These are phyloP conservation scores for Seriola rivoliana DNA, from an alignment of 2,113 vertebrate species.

Conservation along the genomic window DNA sequence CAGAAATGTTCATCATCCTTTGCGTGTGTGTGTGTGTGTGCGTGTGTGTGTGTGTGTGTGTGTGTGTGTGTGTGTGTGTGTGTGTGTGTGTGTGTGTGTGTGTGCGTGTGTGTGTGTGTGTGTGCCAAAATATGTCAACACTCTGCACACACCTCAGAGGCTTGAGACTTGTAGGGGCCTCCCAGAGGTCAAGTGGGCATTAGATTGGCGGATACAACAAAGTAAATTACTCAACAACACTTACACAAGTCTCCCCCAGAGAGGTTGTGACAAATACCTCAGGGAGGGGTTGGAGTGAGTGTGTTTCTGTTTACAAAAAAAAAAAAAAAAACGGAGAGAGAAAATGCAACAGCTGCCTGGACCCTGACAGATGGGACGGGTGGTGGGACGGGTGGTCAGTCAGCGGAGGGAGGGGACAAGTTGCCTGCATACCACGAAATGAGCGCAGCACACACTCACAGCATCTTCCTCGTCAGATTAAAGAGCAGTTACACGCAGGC, in stretches of 20 bases:
- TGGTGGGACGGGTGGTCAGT: slow-evolving; percentile 49
- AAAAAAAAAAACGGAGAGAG: slow-evolving; percentile 13
- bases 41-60: slow-evolving; percentile 37
- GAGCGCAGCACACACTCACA: slow-evolving; percentile 14
- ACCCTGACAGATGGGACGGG: slow-evolving; percentile 64
- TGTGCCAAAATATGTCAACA: slow-evolving; percentile 53
- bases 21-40: neutral
- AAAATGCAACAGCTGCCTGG: slow-evolving; percentile 72
- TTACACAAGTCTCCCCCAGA: slow-evolving; percentile 20
- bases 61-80: slow-evolving; percentile 6
- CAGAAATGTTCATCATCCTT: slow-evolving; percentile 46
- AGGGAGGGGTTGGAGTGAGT: slow-evolving; percentile 19
- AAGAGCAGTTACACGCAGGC: slow-evolving; percentile 41
- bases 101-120: slow-evolving; percentile 6
- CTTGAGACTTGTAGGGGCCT: slow-evolving; percentile 44
- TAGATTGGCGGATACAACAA: slow-evolving; percentile 57
- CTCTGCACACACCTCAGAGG: slow-evolving; percentile 39
- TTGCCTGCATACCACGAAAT: slow-evolving; percentile 46
- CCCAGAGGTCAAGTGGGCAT: slow-evolving; percentile 71
- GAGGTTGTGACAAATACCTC: slow-evolving; percentile 56
- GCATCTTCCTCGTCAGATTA: slow-evolving; percentile 48
- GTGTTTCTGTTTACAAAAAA: slow-evolving; percentile 23
- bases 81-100: slow-evolving; percentile 38
- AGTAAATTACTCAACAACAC: slow-evolving; percentile 60
- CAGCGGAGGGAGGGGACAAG: slow-evolving; percentile 40